A percentile compares a stretch with the other conserved stretches of the same genome.
Conservation (phyloP, 35 echinoderm and acorn worm species). For the Patiria miniata region DNA sequence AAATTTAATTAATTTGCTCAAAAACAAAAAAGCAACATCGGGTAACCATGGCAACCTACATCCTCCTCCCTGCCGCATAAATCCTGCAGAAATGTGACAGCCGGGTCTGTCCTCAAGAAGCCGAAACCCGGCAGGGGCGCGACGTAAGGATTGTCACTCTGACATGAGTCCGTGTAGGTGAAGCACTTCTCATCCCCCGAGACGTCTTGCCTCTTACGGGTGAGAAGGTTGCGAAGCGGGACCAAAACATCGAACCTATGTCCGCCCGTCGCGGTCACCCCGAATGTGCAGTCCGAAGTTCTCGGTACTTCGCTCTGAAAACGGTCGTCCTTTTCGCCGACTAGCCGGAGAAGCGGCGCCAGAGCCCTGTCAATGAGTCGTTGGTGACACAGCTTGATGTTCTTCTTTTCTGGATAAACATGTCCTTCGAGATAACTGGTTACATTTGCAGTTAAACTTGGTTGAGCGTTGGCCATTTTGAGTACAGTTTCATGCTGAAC, state of each 20-base stretch:
- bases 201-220: constrained; percentile 6
- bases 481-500: neutral
- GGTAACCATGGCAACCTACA: constrained; percentile 32
- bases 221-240: constrained; percentile 39
- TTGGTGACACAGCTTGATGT: neutral
- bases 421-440: constrained; percentile 8
- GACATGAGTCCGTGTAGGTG: constrained; percentile 38
- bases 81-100: constrained; percentile 49
- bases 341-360: constrained; percentile 24
- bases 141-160: constrained; percentile 70
- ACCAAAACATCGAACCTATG: constrained; percentile 48
- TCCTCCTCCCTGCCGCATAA: constrained; percentile 35
- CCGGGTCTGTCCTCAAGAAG: constrained; percentile 43
- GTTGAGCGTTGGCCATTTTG: neutral
- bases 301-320: constrained; percentile 32
- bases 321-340: constrained; percentile 61
- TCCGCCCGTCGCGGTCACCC: constrained; percentile 19
- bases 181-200: neutral
- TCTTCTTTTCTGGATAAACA: constrained; percentile 16
- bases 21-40: too few species aligned
- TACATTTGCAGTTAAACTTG: constrained; percentile 47
- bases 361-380: constrained; percentile 23
- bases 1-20: too few species aligned
- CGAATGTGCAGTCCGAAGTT: constrained; percentile 14
- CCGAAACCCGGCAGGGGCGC: constrained; percentile 47